Percentiles rank a stretch among this genome's conserved stretches.
Evolutionary conservation across 2,888 invertebrate species (phyloP).

Genomic region (Agrochola lychnidis): DNA sequence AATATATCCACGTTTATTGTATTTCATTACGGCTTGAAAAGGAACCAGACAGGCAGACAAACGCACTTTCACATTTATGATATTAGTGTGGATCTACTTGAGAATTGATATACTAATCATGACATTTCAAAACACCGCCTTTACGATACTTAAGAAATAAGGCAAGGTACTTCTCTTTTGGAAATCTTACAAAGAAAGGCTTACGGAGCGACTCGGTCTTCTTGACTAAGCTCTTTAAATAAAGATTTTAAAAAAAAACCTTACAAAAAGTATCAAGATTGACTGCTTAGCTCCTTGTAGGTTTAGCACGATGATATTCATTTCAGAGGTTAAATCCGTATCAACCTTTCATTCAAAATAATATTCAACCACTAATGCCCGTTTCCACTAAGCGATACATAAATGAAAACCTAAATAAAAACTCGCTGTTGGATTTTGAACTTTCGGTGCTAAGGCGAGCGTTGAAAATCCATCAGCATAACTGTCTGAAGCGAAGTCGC

Average conservation of each 20-base stretch:
- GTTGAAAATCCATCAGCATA: background rate
- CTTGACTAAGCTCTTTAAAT: no score
- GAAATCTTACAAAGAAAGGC: background rate
- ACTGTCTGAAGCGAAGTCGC: background rate
- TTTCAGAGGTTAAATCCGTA: background rate
- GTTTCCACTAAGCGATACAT: background rate
- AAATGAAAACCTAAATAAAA: background rate
- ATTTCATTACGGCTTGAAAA: background rate
- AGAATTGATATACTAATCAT: background rate
- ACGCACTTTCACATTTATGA: background rate
- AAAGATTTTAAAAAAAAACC: no score
- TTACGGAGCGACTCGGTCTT: no score
- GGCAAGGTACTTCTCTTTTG: background rate
- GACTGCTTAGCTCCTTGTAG: background rate
- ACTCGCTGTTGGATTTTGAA: background rate
- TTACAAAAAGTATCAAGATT: background rate
- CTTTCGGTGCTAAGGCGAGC: background rate
- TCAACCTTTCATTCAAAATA: background rate
- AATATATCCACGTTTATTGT: no score
- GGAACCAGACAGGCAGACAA: background rate
- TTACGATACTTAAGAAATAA: background rate
- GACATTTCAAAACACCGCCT: background rate
- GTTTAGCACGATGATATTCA: background rate
- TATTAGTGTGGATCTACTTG: background rate
- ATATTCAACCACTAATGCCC: background rate